Base-by-base conservation (phyloP, 2,888 invertebrate genomes). In the Rotaria sp. region DNA sequence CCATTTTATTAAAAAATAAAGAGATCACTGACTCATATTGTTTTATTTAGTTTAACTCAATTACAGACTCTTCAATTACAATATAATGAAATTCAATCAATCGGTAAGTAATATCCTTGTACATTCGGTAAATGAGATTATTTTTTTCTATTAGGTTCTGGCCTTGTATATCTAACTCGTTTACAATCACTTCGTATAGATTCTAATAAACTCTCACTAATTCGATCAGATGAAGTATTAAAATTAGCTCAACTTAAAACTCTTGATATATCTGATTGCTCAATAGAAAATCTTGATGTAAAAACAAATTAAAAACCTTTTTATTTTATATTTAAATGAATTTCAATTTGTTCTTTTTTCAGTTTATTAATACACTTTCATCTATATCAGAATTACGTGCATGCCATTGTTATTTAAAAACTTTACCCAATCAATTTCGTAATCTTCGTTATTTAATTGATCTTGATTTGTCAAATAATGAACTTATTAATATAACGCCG, bases 61-160 rank as follows among this genome's bases (percentile, higher is more conserved):
- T 45, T 80, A 45, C 80, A 80, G 45, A 80, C n/a, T 80, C 45
- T 80, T 45, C 80, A 80, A 80, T 45, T 80, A 24, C 80, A 80
- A 80, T 80, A 45, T 15, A 80, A 80, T n/a, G 45, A 45, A n/a
- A 80, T 80, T 26, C 26, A 80, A 45, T 45, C 38, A 26, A 45
- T 80, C 13, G 80, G 80, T 80, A 45, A n/a, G 5, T 11, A 67
- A 38, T 74, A 26, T n/a, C 26, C n/a, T 26, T 45, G 24, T 80
- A 30, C 10, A 30, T 67, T n/a, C 2, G 3, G 24, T 30, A 30
- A 67, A 67, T 30, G 30, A 13, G 24, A 15, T 38, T 75, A n/a
- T 59, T 59, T 30, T 11, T n/a, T 59, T 67, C 30, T 26, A 41
- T 75, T 30, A 80, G 80, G 80, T 45, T 13, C 7, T 13, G n/a